Percentiles rank a stretch among this genome's conserved stretches.
phyloP scores from a whole-genome alignment of 2,888 invertebrate species.

The Synergus umbraculus region DNA sequence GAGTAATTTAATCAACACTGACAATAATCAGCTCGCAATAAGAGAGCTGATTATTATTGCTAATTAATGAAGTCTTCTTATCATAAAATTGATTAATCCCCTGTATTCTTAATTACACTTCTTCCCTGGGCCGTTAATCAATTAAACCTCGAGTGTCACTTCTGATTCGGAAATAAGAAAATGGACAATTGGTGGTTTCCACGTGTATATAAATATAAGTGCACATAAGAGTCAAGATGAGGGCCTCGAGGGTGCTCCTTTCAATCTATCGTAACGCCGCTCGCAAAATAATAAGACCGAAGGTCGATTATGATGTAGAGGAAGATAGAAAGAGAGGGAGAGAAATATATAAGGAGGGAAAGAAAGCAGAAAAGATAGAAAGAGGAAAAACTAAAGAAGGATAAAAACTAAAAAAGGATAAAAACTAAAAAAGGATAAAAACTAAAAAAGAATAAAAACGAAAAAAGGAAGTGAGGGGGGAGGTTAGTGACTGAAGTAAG shows the following conservation, averaged over 20 bases:
- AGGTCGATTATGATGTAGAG: conserved; percentile 56
- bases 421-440: conserved; percentile 44
- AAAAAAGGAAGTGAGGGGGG: conserved; percentile 40
- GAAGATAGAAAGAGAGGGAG: conserved; percentile 42
- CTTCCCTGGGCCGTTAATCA: not conserved
- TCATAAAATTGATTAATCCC: not conserved
- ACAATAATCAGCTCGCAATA: no score
- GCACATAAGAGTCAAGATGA: conserved; percentile 41
- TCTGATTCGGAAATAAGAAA: not conserved
- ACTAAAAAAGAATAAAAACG: not conserved
- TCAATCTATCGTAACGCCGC: conserved; percentile 58
- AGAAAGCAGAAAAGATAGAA: conserved; percentile 37
- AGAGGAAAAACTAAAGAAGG: conserved; percentile 48
- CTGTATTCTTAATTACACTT: no score
- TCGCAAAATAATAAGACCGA: conserved; percentile 62
- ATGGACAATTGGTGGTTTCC: not conserved
- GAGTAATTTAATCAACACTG: no score
- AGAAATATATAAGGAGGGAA: conserved; percentile 27
- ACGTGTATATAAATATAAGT: conserved; percentile 30
- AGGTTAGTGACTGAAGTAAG: conserved; percentile 18
- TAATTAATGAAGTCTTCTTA: not conserved
- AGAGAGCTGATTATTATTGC: not conserved
- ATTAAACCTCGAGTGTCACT: not conserved
- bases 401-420: conserved; percentile 20
- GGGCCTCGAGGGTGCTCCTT: conserved; percentile 51